Base-by-base conservation (phyloP, 2,113 vertebrate species). In the Malurus alboscapulatus region DNA sequence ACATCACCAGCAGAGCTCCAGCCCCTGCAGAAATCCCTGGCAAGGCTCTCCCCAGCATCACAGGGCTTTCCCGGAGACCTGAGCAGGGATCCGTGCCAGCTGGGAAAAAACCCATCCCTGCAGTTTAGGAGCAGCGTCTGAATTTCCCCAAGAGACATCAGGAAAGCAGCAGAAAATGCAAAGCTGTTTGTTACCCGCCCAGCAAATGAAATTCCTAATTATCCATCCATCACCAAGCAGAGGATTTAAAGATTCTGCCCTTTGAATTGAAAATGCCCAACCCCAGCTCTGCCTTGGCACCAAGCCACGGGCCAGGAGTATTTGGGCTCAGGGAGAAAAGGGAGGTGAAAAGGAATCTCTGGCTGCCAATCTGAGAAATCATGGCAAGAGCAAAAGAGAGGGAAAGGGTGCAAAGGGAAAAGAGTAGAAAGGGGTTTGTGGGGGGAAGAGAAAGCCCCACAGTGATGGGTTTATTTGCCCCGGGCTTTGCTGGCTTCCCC, bases 181-280 rank as follows among this genome's bases (percentile, higher is more conserved):
- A 92, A 88, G 87, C 87, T 74, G 69, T 88, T 86, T 76, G 91
- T 81, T 84, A 77, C 65, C 84, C 8, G 48, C 84, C 59, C 81
- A 91, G 73, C 81, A 94, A 94, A 95, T n/a, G 73, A 76, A 88
- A 84, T 92, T 91, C 81, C 87, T 80, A 81, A 73, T 84, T 61
- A 86, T 29, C 79, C 84, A 94, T 73, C 80, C 89, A 91, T 87
- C 93, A 82, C 57, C 32, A 7, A 42, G 87, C 73, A 57, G 65
- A 55, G 65, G 63, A 81, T 67, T 75, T 71, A 91, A 84, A 77
- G 47, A 50, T 63, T 71, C n/a, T 72, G 83, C 71, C 67, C 63
- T 66, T 90, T 30, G 3, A 72, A 79, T 87, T 45, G 57, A 54
- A 51, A 90, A 86, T 51, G 61, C 87, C 73, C 34, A 80, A 59